Conservation (phyloP, 2,797 vertebrate genomes). For the Euphonia xanthogaster region DNA sequence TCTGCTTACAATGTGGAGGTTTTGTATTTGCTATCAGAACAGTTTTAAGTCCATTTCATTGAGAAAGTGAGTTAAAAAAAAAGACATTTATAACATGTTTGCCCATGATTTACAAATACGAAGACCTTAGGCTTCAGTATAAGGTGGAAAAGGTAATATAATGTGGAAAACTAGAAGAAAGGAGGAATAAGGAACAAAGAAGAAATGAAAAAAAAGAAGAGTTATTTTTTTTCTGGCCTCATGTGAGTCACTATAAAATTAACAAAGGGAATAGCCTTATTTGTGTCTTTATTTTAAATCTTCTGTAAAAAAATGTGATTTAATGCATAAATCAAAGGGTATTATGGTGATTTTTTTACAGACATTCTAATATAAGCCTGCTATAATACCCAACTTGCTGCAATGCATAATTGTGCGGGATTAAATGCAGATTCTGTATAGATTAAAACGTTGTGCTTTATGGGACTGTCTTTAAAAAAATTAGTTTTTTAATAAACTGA, state of each 20-base stretch:
- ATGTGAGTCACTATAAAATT: neutral
- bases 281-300: neutral
- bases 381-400: neutral
- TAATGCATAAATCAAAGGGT: neutral
- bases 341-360: neutral
- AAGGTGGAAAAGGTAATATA: neutral
- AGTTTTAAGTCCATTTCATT: neutral
- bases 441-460: accelerated
- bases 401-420: neutral
- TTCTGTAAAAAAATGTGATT: neutral
- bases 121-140: neutral
- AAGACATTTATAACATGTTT: neutral
- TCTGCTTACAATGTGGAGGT: neutral
- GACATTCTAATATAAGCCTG: neutral
- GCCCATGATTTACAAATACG: neutral
- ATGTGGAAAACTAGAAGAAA: neutral
- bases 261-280: neutral
- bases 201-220: neutral
- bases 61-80: accelerated
- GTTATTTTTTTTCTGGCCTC: neutral
- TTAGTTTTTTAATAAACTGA: neutral
- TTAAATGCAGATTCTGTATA: neutral
- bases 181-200: accelerated
- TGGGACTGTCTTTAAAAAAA: neutral
- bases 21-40: neutral